A percentile compares a stretch with the other conserved stretches of the same genome.
Conservation (phyloP, 1,140 invertebrate genomes). For the Acromyrmex heyeri region DNA sequence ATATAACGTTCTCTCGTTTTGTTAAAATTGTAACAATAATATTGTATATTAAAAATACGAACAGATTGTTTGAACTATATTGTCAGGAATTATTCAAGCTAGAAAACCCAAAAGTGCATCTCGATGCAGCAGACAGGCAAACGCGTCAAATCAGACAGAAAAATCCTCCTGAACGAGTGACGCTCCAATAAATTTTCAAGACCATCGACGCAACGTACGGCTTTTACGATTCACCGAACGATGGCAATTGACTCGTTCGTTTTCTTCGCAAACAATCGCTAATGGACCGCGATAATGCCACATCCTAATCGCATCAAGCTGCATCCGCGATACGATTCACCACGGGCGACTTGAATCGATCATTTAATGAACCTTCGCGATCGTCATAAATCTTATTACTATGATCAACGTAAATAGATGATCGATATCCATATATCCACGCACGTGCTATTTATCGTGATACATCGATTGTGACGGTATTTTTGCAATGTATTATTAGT, state of each 20-base stretch:
- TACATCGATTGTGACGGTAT: constrained; percentile 16
- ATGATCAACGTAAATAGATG: constrained; percentile 31
- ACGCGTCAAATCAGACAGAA: constrained; percentile 80
- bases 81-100: constrained; percentile 1
- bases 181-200: constrained; percentile 77
- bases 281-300: constrained; percentile 79
- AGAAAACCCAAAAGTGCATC: constrained; percentile 40
- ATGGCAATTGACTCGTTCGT: constrained; percentile 73
- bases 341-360: constrained; percentile 52
- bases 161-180: constrained; percentile 70
- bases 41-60: not conserved
- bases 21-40: not conserved
- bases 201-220: constrained; percentile 46
- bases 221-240: constrained; percentile 75
- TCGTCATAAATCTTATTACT: constrained; percentile 58
- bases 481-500: constrained; percentile 31
- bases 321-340: constrained; percentile 60
- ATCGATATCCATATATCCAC: constrained; percentile 38
- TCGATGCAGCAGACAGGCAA: constrained; percentile 57
- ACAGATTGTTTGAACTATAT: not conserved
- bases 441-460: constrained; percentile 20
- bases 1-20: not conserved
- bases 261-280: constrained; percentile 77
- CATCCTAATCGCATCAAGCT: constrained; percentile 67
- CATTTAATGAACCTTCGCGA: constrained; percentile 39